Evolutionary conservation across 2,888 invertebrate genomes (phyloP), one percentile per base, ranked within the genome.

Genomic region (Dinocampus coccinellae): DNA sequence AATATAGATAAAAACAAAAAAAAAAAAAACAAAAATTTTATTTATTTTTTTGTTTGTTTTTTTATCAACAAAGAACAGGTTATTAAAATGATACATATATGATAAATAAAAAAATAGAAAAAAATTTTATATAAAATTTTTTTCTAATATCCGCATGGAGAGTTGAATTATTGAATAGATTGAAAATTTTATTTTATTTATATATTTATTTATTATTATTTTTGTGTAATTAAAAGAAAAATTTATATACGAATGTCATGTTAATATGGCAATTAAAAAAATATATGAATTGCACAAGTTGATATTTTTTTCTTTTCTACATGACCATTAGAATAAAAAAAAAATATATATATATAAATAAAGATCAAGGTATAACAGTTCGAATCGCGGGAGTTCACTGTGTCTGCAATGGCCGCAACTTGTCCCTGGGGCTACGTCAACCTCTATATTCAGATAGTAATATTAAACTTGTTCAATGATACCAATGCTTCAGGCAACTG

Each of bases 391-490:
- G 78, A 76, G 78, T 79, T 78, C 80, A 73, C 73, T 75, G 73
- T 70, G 80, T 79, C 78, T 74, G 75, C 74, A 75, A 73, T 76
- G 70, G 72, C 78, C 79, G 74, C 81, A 81, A 77, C 76, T 78
- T 77, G 72, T 75, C 75, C 78, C 77, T 65, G 75, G 76, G 77
- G 81, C 77, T 76, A 47, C 52, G 29, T 53, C 70, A 65, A 73
- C 72, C 75, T 34, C 58, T 76, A 75, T 77, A 80, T 81, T 81
- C 82, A 75, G 82, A 84, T 81, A 79, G 79, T 78, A 79, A 82
- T 82, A 82, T 82, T 77, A 81, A 82, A 82, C 78, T 81, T 81
- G 76, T 70, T 79, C 75, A 77, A 79, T 79, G 77, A 33, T 58
- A 57, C 74, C 68, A 69, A 73, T 72, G 78, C 81, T 77, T 73